Conservation (phyloP, 2,888 invertebrate genomes). For the Dichetophora obliterata region DNA sequence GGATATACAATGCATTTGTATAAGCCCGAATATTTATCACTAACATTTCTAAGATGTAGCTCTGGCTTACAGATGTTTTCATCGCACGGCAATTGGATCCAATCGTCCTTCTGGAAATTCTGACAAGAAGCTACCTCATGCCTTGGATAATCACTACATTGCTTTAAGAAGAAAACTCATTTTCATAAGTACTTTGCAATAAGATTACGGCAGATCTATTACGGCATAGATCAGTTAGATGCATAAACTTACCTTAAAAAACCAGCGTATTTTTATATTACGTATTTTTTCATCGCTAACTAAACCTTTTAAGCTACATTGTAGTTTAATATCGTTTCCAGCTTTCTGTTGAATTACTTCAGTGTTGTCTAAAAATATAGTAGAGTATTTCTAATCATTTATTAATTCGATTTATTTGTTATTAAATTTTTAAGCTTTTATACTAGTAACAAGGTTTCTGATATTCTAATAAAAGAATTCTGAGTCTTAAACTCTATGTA, state of each 20-base stretch:
- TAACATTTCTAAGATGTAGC: slow-evolving; percentile 63
- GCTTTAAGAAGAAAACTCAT: slow-evolving; percentile 49
- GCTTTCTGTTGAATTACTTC: slow-evolving; percentile 64
- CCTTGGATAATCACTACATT: slow-evolving; percentile 58
- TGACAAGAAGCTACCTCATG: slow-evolving; percentile 50
- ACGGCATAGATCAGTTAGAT: background rate
- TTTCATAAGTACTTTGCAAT: too few relatives aligned
- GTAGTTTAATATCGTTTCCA: slow-evolving; percentile 63
- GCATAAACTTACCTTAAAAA: slow-evolving; percentile 60
- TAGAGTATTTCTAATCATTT: background rate
- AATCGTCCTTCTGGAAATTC: slow-evolving; percentile 57
- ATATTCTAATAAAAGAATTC: too few relatives aligned
- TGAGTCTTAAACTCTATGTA: too few relatives aligned
- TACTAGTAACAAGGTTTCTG: too few relatives aligned
- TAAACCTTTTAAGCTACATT: slow-evolving; percentile 62
- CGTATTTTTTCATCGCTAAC: slow-evolving; percentile 54
- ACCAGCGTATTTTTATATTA: slow-evolving; percentile 63
- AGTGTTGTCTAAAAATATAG: slow-evolving; percentile 58
- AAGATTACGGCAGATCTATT: background rate
- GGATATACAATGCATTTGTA: slow-evolving; percentile 68
- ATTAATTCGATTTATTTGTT: too few relatives aligned
- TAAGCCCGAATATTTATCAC: slow-evolving; percentile 66
- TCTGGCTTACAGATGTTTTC: slow-evolving; percentile 60
- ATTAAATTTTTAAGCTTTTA: too few relatives aligned
- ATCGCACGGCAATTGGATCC: slow-evolving; percentile 64